A percentile compares a stretch with the other conserved stretches of the same genome.
Evolutionary conservation across 2,113 vertebrate genomes (phyloP).

Genomic region (Gadus chalcogrammus): DNA sequence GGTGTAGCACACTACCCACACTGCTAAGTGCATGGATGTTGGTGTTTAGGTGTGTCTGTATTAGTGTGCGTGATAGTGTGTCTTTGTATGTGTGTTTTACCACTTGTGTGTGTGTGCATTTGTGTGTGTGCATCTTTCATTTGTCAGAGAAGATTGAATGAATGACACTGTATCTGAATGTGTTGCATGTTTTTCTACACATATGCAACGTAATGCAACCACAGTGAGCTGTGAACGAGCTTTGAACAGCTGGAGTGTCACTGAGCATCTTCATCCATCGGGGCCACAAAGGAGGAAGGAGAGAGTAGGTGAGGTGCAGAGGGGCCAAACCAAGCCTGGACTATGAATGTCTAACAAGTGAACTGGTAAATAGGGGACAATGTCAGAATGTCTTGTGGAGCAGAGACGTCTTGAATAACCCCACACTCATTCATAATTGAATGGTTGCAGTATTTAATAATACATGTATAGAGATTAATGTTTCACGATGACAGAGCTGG

Average conservation of each 20-base stretch:
- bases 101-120: neutral
- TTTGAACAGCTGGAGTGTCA: slow-evolving; percentile 12
- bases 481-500: slow-evolving; percentile 29
- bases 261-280: neutral
- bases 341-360: neutral
- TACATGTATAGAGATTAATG: slow-evolving; percentile 43
- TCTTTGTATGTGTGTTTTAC: neutral
- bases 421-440: slow-evolving; percentile 62
- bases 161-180: too few relatives aligned
- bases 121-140: neutral
- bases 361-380: neutral
- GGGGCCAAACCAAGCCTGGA: too few relatives aligned
- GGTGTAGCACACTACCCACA: too few relatives aligned
- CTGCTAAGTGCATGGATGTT: too few relatives aligned
- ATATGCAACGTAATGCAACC: neutral
- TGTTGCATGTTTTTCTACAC: neutral
- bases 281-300: neutral
- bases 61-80: neutral
- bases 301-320: neutral
- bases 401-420: slow-evolving; percentile 51
- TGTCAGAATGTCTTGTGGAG: neutral
- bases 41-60: too few relatives aligned
- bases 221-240: neutral
- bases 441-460: slow-evolving; percentile 47
- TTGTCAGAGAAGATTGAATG: neutral